A percentile compares a stretch with the other conserved stretches of the same genome.
These are phyloP conservation scores for Acrobasis repandana DNA, from an alignment of 2,888 invertebrate genomes.

Conservation along the genomic window DNA sequence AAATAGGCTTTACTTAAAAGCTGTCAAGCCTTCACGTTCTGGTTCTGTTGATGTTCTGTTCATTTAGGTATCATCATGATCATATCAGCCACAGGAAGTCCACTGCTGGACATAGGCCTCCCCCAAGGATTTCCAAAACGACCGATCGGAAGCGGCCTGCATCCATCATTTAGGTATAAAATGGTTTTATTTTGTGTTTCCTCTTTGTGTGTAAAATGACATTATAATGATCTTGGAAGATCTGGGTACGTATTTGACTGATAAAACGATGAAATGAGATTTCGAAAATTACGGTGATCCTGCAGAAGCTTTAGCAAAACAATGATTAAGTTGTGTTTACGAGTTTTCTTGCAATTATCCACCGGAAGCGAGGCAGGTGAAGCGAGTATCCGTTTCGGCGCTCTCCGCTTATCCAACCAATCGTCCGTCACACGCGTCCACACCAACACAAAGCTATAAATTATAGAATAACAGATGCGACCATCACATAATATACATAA, in stretches of 20 bases:
- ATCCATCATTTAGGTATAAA: no score
- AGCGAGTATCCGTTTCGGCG: constrained; percentile 71
- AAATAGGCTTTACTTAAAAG: background rate
- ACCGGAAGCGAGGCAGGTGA: constrained; percentile 72
- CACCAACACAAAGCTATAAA: background rate
- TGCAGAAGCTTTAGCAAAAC: background rate
- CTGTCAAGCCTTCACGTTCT: background rate
- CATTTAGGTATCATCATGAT: no score
- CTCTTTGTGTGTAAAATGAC: no score
- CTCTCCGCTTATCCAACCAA: constrained; percentile 40
- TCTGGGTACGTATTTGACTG: no score
- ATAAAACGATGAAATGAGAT: no score
- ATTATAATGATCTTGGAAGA: no score
- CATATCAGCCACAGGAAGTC: no score
- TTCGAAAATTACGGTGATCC: background rate
- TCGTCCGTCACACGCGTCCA: constrained; percentile 30
- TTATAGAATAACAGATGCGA: background rate
- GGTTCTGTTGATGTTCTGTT: no score
- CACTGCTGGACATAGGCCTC: no score
- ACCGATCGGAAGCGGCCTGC: no score
- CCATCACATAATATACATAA: background rate
- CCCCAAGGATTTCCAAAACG: no score
- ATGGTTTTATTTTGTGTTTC: no score
- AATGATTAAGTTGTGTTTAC: constrained; percentile 29
- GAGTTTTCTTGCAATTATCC: constrained; percentile 68